Evolutionary conservation across 1,140 invertebrate species (phyloP), one percentile per base, ranked within the genome.

Genomic region (Trichonephila clavata): DNA sequence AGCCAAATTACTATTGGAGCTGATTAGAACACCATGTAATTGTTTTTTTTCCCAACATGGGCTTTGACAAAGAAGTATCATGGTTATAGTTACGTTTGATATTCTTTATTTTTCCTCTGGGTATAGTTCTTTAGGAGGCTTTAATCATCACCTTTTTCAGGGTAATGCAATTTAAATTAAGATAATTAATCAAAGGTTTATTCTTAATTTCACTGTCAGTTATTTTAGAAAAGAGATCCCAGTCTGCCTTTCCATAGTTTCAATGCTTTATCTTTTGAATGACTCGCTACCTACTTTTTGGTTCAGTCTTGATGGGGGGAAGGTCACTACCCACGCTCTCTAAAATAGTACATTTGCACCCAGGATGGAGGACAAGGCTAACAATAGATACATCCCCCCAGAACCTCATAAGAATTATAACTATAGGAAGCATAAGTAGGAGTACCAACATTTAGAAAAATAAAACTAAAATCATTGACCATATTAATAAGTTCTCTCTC

Each of bases 391-490:
- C 80, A 59, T 90, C 68, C n/a, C n/a, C n/a, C n/a, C 20, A 90
- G 32, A 27, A 68, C 88, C 10, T 80, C 43, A 39, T 3, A 39
- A 27, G 68, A 90, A 21, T 65, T 80, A 32, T 27, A 20, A 80
- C 59, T 80, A 32, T 50, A 59, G 24, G 59, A 80, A 20, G 88
- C 65, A 50, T n/a, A 39, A 18, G 5, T 39, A 4, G 18, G 68
- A 1, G 88, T 59, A 57, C 68, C 57, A 80, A 57, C 65, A 59
- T 90, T 90, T 8, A 90, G 88, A 14, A 77, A 80, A 32, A 90
- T 59, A 80, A 80, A 77, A 24, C 57, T 43, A 24, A 1, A 57
- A 39, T 90, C 88, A 60, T 90, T 50, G 10, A 60, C 59, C 16
- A 60, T 59, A 50, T 90, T 65, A 10, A 90, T 32, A 39, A 39